A percentile compares a stretch with the other conserved stretches of the same genome.
Evolutionary conservation across 2,797 vertebrate genomes (phyloP).

Genomic region (Rhodeus uyekii): DNA sequence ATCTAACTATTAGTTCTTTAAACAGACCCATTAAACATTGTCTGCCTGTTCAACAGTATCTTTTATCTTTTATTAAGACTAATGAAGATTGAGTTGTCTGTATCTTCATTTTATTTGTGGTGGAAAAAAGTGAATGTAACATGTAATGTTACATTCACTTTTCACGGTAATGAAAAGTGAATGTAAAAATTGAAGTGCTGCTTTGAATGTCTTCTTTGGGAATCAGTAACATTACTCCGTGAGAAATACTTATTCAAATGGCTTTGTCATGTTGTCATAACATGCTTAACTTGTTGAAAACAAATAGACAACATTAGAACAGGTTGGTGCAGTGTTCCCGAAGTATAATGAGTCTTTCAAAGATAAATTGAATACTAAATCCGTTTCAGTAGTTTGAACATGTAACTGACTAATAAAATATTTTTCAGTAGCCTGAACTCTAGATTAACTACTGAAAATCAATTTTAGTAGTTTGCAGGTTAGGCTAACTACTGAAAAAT

Average conservation of each 20-base stretch:
- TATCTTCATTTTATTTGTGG: neutral
- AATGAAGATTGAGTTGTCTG: neutral
- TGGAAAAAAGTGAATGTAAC: neutral
- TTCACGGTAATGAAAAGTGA: slow-evolving; percentile 11
- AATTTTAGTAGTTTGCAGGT: neutral
- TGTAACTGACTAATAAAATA: too few relatives aligned
- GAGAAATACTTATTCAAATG: slow-evolving; percentile 15
- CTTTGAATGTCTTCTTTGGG: neutral
- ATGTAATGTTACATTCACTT: too few relatives aligned
- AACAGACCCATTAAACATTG: slow-evolving; percentile 62
- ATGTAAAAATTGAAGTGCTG: neutral
- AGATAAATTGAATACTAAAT: neutral
- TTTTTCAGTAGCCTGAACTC: too few relatives aligned
- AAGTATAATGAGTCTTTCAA: neutral
- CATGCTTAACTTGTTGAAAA: slow-evolving; percentile 2
- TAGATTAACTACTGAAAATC: slow-evolving; percentile 10
- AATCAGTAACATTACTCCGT: neutral
- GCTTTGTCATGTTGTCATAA: slow-evolving; percentile 32
- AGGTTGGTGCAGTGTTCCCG: slow-evolving; percentile 8
- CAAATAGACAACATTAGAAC: slow-evolving; percentile 22
- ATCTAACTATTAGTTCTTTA: slow-evolving; percentile 56
- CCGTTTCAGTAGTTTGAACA: neutral
- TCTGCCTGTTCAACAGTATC: slow-evolving; percentile 67
- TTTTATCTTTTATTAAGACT: too few relatives aligned
- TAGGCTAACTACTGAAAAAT: neutral